Base-by-base conservation (phyloP, 2,797 vertebrate genomes). In the Sus cebifrons region DNA sequence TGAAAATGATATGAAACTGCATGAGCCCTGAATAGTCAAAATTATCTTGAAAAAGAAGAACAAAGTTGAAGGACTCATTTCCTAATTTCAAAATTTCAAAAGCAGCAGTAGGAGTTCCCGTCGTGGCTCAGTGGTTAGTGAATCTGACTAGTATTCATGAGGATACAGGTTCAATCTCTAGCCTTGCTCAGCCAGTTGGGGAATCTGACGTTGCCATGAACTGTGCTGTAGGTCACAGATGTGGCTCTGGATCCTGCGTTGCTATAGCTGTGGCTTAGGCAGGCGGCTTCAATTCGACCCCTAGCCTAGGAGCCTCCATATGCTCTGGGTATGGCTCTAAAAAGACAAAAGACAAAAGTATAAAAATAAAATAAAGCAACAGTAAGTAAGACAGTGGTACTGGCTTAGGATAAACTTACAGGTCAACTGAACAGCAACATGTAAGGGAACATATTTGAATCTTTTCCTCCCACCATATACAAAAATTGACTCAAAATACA, bases 41-140 rank as follows among this genome's bases (percentile, higher is more conserved):
- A 82, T 58, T 62, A 54, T 91, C 67, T 71, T 92, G 81, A 83
- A 85, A 71, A 92, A 83, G 58, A 86, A 40, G 25, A 95, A 82
- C n/a, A 32, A 92, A 94, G 49, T 79, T 95, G 58, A n/a, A 79
- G 32, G 40, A 52, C 16, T 74, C 56, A 86, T 20, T 65, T 95
- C 9, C 13, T 29, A 68, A 58, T 77, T 94, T 96, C 27, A 54
- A 92, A 88, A 92, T 29, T 58, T 86, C 36, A 36, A 56, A 85
- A 95, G 60, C 67, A 75, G 25, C 40, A 62, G 21, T 62, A 49
- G 44, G 44, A 49, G 44, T 49, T 49, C 44, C 44, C 44, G 44
- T 49, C 9, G 44, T 49, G 44, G 44, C 44, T 49, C 44, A 49
- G 44, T 49, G 44, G 44, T 49, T 49, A 49, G 44, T 10, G 44